These are phyloP conservation scores for Drosophila bifasciata DNA, from an alignment of 1,140 invertebrate species.

Conservation along the genomic window DNA sequence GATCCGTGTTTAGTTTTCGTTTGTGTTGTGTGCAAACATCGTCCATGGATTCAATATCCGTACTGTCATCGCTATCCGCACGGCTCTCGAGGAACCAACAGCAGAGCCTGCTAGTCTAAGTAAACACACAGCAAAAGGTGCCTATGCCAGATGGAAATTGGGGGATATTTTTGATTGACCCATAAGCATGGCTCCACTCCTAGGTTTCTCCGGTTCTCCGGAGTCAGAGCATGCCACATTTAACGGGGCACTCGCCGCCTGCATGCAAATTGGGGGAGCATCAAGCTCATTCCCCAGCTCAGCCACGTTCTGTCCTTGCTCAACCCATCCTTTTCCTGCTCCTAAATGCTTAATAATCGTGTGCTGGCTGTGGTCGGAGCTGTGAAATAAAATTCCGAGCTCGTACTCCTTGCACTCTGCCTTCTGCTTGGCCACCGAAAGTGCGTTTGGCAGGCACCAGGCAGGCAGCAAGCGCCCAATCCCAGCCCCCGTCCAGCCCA, in stretches of 20 bases:
- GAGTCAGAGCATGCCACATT: conserved; percentile 33
- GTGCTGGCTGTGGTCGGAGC: conserved; percentile 27
- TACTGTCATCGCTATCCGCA: no score
- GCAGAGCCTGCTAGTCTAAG: no score
- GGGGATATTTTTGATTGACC: conserved; percentile 13
- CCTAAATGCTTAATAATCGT: conserved; percentile 53
- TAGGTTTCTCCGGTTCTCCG: neutral
- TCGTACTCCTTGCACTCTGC: conserved; percentile 7
- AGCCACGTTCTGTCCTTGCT: conserved; percentile 6
- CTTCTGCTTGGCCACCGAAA: no score
- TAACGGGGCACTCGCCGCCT: conserved; percentile 18
- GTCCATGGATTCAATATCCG: conserved; percentile 1
- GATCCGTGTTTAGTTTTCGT: conserved; percentile 45
- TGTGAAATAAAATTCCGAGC: conserved; percentile 33
- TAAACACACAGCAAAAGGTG: conserved; percentile 49
- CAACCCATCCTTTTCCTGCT: conserved; percentile 5
- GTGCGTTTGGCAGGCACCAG: no score
- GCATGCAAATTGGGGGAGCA: conserved; percentile 37
- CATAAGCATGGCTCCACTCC: conserved; percentile 27
- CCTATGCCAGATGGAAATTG: conserved; percentile 15
- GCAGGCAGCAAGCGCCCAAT: no score
- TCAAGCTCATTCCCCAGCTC: no score
- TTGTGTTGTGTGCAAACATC: conserved; percentile 42
- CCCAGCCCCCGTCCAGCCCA: no score
- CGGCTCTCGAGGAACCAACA: no score